Base-by-base conservation (phyloP, 2,797 vertebrate genomes). In the Muscicapa comitata region DNA sequence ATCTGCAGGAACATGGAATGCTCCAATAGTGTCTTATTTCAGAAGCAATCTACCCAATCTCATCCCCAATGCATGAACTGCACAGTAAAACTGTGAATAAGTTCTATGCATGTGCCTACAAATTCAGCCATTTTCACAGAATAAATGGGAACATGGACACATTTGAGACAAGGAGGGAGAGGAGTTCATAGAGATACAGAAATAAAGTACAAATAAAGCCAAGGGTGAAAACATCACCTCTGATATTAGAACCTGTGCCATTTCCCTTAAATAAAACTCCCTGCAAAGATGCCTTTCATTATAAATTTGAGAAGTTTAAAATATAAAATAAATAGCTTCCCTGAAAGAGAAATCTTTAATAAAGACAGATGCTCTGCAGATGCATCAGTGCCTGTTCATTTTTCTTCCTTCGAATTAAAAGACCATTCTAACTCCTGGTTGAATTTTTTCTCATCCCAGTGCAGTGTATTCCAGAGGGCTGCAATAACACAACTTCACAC, bases 371-470 rank as follows among this genome's bases (percentile, higher is more conserved):
- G 80, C 70, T 74, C 54, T 70, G 61, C 78, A 66, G 81, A 90
- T 70, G 78, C 73, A 86, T 59, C 91, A 35, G 20, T 48, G 85
- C 50, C 75, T 42, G 51, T 10, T 86, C 70, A 40, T 96, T 91
- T 76, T 78, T 77, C 61, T 72, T 62, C 75, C 40, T 75, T 67
- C n/a, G 63, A 90, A 95, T 84, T 87, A 92, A 92, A 91, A 83
- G 50, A 14, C 43, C 55, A 24, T 79, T 86, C 84, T 55, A 66
- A 68, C 50, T 87, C 47, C 85, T 72, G 87, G 51, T 2, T 87
- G 59, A 35, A 20, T 40, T 70, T 45, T 33, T 38, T 15, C 40
- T 68, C 12, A 17, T 54, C 4, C 76, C 42, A 91, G 51, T 6
- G 55, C 55, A 70, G 59, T 1, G 10, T 10, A 25, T 79, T 86